Conservation (phyloP, 2,888 invertebrate genomes). For the Oscheius myriophilus region DNA sequence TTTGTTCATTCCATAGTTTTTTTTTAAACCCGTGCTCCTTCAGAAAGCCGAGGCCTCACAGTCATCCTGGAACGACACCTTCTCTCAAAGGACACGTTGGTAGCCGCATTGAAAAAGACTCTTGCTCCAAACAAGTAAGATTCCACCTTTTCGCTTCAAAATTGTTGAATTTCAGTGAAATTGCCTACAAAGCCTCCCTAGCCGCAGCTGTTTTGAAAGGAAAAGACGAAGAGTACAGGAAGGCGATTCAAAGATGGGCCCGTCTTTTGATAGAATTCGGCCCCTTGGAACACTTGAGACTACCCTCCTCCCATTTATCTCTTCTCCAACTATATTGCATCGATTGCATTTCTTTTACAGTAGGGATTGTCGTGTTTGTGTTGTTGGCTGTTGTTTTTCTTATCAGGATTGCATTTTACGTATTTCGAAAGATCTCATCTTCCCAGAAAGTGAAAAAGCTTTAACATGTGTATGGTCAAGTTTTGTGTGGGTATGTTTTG, state of each 20-base stretch:
- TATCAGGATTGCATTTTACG: too few relatives aligned
- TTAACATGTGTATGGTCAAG: too few relatives aligned
- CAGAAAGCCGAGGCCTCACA: conserved; percentile 14
- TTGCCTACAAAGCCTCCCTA: neutral
- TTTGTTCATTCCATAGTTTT: too few relatives aligned
- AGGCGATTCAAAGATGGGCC: conserved; percentile 7
- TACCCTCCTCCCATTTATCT: neutral
- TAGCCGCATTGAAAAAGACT: conserved; percentile 4
- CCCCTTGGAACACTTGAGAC: conserved; percentile 1
- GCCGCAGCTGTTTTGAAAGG: conserved; percentile 7
- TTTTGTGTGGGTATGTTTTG: too few relatives aligned
- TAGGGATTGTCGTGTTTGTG: too few relatives aligned
- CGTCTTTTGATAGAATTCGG: conserved; percentile 9
- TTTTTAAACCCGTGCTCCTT: neutral
- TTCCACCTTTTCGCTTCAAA: neutral
- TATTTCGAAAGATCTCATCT: too few relatives aligned
- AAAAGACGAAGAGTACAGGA: conserved; percentile 16
- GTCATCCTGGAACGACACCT: neutral
- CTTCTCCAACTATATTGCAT: conserved; percentile 10
- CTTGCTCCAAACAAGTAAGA: conserved; percentile 2
- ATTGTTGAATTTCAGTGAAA: neutral
- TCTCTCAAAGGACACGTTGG: neutral
- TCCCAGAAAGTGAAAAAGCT: too few relatives aligned
- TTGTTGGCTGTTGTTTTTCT: too few relatives aligned
- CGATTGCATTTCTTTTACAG: conserved; percentile 1